Evolutionary conservation across 2,797 vertebrate species (phyloP).

Genomic region (Natrix natrix): DNA sequence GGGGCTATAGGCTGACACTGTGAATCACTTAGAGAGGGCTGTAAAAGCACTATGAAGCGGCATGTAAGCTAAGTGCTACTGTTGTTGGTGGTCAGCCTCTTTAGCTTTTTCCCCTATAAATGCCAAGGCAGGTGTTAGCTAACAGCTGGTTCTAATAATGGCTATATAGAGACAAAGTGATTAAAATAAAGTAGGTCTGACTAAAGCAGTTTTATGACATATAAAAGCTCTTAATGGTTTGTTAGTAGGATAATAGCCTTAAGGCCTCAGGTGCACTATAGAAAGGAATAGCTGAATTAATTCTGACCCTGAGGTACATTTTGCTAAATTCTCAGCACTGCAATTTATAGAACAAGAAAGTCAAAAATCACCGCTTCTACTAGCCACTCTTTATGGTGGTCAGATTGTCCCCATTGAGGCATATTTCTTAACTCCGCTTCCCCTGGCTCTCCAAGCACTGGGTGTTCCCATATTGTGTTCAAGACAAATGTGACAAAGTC

Average conservation of each 20-base stretch:
- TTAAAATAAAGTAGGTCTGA: not conserved
- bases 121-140: not conserved
- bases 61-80: too few relatives aligned
- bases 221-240: not conserved
- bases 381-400: not conserved
- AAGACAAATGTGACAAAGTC: not conserved
- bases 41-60: too few relatives aligned
- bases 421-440: not conserved
- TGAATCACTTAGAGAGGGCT: too few relatives aligned
- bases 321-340: not conserved
- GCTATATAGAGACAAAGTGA: not conserved
- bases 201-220: not conserved
- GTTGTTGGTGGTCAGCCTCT: not conserved
- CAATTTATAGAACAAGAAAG: not conserved
- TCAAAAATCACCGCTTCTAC: not conserved
- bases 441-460: too few relatives aligned
- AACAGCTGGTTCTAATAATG: not conserved
- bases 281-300: not conserved
- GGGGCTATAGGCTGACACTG: too few relatives aligned
- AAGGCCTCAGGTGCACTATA: not conserved
- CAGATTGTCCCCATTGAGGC: not conserved
- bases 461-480: not conserved
- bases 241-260: not conserved
- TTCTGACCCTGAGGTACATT: not conserved
- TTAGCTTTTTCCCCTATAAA: not conserved